phyloP scores from a whole-genome alignment of 2,888 invertebrate genomes.

The Epistrophe grossulariae region DNA sequence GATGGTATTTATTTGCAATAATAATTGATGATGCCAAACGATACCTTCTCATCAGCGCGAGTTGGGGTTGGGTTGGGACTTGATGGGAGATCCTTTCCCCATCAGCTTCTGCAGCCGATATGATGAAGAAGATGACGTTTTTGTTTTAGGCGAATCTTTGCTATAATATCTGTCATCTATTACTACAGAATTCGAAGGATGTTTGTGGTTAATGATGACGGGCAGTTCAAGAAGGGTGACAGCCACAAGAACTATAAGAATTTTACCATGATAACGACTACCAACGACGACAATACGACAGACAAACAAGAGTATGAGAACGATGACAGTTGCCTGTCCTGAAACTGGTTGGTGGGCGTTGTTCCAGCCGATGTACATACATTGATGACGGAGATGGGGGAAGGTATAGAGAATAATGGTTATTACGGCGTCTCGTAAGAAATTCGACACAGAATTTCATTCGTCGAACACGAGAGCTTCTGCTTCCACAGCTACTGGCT shows the following conservation, averaged over 20 bases:
- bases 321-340: constrained; percentile 57
- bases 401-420: constrained; percentile 63
- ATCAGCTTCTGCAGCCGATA: constrained; percentile 24
- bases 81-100: not conserved
- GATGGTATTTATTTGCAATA: constrained; percentile 76
- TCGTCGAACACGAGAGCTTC: constrained; percentile 23
- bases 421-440: constrained; percentile 66
- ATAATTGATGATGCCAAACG: constrained; percentile 75
- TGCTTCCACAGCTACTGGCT: not conserved
- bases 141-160: constrained; percentile 70
- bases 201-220: constrained; percentile 67
- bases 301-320: constrained; percentile 35
- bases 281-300: constrained; percentile 16
- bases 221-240: constrained; percentile 68
- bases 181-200: constrained; percentile 28
- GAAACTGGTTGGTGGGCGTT: constrained; percentile 60
- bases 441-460: constrained; percentile 66
- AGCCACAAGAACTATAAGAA: constrained; percentile 38
- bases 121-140: constrained; percentile 57
- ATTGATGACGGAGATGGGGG: constrained; percentile 26
- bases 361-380: constrained; percentile 46
- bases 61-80: not conserved
- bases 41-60: constrained; percentile 46
- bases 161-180: constrained; percentile 48
- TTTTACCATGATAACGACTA: constrained; percentile 19